Base-by-base conservation (phyloP, 2,113 vertebrate species). In the Bujurquina vittata region DNA sequence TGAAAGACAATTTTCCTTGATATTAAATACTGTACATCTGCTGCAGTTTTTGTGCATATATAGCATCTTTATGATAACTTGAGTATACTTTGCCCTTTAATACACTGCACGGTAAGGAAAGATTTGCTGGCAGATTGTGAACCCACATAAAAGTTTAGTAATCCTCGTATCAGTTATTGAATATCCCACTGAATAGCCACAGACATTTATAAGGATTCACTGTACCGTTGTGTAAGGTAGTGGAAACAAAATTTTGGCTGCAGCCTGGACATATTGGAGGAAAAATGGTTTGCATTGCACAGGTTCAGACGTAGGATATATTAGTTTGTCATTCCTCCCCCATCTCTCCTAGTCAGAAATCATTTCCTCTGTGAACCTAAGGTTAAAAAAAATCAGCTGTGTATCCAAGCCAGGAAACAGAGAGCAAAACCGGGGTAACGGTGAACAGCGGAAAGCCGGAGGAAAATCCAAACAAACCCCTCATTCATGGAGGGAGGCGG, bases 381-480 rank as follows among this genome's bases (percentile, higher is more conserved):
- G 84, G 88, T 87, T 35, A 77, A 86, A 86, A 84, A 81, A 67
- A 67, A 23, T 7, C 26, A 69, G 46, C 26, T 20, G 17, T 31
- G 31, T 77, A 81, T 67, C 83, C 69, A 54, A 60, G 91, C 91
- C 90, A 93, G 92, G 92, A 94, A 94, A 92, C 56, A 0, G 69
- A 89, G 91, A 89, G 88, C 81, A 91, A 85, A 92, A 91, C 84
- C 59, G 63, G 82, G 90, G 88, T 89, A 87, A 86, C 75, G 55
- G 75, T 74, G 85, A 84, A 62, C 77, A 84, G 76, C 58, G 56
- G 88, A 92, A 92, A 92, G 87, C 84, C 58, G 22, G 79, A 84
- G 75, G 81, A 89, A 83, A 92, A 91, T 84, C 67, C 84, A 93
- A 94, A 93, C 91, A 94, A 94, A 91, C 86, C 74, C 84, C 84